Evolutionary conservation across 1,140 invertebrate genomes (phyloP), one percentile per base, ranked within the genome.

Genomic region (Platyscapa corneri): DNA sequence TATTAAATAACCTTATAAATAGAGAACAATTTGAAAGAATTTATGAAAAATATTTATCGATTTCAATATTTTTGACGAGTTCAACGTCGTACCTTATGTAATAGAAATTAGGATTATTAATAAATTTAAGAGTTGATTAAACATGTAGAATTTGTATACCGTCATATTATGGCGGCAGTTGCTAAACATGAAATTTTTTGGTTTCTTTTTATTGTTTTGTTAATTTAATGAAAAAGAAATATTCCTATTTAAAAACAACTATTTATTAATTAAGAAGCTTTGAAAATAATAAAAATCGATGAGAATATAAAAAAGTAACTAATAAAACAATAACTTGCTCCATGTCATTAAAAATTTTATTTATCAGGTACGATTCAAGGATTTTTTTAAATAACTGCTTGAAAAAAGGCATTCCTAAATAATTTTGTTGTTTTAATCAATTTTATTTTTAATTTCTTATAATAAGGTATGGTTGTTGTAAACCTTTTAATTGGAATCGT

Each of bases 111-210:
- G n/a, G n/a, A n/a, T n/a, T n/a, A n/a, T n/a, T n/a, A n/a, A n/a
- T n/a, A 18, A 6, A 39, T 6, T 3, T 12, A 53, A 23, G 23
- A n/a, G 18, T 30, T 27, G 49, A 8, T 30, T 42, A 20, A 18
- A 64, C 27, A 14, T 18, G 32, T 23, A 18, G 5, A 53, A 53
- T 77, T 53, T 42, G 60, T 37, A 60, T 23, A 27, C 78, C 64
- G 78, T 46, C 78, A 64, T 60, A 80, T 67, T 46, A 56, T 64
- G 30, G 67, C 79, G 32, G 12, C 42, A 3, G 30, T 82, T 82
- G 65, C 67, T 72, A 72, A 42, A 46, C 20, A 82, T 46, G 12
- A 6, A 34, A 27, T 30, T 27, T 82, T 82, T 49, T 82, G 5
- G 20, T 53, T 56, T 27, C 14, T 42, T 42, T 72, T 53, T 27